phyloP scores from a whole-genome alignment of 2,797 vertebrate genomes.

The Pyrocephalus nanus region DNA sequence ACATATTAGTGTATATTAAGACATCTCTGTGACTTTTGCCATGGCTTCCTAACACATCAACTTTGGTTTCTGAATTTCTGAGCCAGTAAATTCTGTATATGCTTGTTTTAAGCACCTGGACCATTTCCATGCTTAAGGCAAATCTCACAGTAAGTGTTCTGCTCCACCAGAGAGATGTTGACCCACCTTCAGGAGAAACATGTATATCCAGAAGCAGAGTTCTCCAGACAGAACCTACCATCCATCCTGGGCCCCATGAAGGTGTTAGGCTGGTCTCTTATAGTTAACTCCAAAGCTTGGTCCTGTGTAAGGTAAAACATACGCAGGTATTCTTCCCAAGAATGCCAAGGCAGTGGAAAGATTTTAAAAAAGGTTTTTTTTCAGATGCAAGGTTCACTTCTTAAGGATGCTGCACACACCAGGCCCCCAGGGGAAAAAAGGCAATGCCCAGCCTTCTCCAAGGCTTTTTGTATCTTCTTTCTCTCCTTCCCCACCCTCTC shows the following conservation, averaged over 20 bases:
- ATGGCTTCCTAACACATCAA: background rate
- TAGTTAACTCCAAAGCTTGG: background rate
- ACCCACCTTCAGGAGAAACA: background rate
- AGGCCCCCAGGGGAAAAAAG: too few relatives aligned
- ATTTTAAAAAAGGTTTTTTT: too few relatives aligned
- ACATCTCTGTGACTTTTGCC: background rate
- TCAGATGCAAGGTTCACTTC: too few relatives aligned
- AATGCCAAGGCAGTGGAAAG: too few relatives aligned
- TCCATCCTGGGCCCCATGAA: fast-evolving
- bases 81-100: background rate
- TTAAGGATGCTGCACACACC: too few relatives aligned
- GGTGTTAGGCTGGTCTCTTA: background rate
- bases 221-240: background rate
- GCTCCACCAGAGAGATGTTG: background rate
- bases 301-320: background rate
- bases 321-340: too few relatives aligned
- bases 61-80: background rate
- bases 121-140: background rate
- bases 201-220: background rate
- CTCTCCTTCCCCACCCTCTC: too few relatives aligned
- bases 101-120: background rate
- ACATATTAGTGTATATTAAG: background rate
- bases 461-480: too few relatives aligned
- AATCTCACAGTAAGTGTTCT: background rate
- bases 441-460: too few relatives aligned